These are phyloP conservation scores for Caenorhabditis sp. DNA, from an alignment of 2,888 invertebrate species.

Conservation along the genomic window DNA sequence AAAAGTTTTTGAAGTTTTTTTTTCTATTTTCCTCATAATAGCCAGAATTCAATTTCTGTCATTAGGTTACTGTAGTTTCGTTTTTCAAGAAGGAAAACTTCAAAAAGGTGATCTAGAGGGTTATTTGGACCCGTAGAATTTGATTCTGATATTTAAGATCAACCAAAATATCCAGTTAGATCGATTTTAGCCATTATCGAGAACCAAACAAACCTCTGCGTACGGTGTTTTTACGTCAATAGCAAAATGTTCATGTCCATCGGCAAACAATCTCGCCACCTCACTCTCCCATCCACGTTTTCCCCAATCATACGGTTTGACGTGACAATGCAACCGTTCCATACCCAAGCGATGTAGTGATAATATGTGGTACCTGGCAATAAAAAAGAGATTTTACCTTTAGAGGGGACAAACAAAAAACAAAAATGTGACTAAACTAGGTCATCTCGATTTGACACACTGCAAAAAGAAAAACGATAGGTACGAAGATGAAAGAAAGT, in stretches of 20 bases:
- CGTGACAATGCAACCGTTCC: slow-evolving; percentile 62
- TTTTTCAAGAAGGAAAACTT: too few relatives aligned
- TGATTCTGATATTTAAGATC: too few relatives aligned
- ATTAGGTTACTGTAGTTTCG: too few relatives aligned
- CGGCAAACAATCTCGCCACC: slow-evolving; percentile 63
- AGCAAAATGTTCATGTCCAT: slow-evolving; percentile 59
- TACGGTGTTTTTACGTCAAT: slow-evolving; percentile 59
- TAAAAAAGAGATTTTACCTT: too few relatives aligned
- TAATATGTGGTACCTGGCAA: background rate
- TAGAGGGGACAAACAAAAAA: background rate
- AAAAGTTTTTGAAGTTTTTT: too few relatives aligned
- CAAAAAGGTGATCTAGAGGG: too few relatives aligned
- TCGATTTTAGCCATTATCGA: too few relatives aligned
- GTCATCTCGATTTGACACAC: background rate
- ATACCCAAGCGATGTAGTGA: slow-evolving; percentile 17
- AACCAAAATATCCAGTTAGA: too few relatives aligned
- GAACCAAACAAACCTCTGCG: slow-evolving; percentile 56
- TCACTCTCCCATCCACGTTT: slow-evolving; percentile 66
- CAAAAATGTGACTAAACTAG: background rate
- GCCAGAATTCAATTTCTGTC: too few relatives aligned
- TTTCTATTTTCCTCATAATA: too few relatives aligned
- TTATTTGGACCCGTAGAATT: too few relatives aligned
- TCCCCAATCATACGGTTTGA: slow-evolving; percentile 68
- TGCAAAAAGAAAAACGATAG: background rate
- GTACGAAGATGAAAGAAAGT: background rate